These are phyloP conservation scores for Drosophila mayri DNA, from an alignment of 1,140 invertebrate genomes.

Conservation along the genomic window DNA sequence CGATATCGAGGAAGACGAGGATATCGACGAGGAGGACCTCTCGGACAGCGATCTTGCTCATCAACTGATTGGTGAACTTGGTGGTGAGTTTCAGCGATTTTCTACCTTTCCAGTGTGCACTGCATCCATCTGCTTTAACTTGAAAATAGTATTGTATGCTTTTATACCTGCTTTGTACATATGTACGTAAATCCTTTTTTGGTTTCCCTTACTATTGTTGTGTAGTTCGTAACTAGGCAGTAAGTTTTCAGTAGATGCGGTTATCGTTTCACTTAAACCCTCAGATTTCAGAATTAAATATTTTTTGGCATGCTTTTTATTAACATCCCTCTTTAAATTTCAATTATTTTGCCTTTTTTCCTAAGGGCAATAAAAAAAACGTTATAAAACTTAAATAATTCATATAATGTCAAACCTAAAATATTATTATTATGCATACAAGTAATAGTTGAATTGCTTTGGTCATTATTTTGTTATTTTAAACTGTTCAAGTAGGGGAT, in stretches of 20 bases:
- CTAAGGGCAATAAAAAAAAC: not conserved
- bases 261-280: not conserved
- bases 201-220: not conserved
- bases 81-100: conserved; percentile 59
- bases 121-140: conserved; percentile 7
- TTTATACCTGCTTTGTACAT: conserved; percentile 33
- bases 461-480: not conserved
- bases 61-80: conserved; percentile 76
- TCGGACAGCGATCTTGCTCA: conserved; percentile 78
- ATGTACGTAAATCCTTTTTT: conserved; percentile 6
- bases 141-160: conserved; percentile 7
- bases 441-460: not conserved
- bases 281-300: not conserved
- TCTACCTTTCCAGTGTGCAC: not conserved
- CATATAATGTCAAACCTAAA: not conserved
- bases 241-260: not conserved
- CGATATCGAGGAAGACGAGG: conserved; percentile 72
- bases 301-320: conserved; percentile 8
- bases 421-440: not conserved
- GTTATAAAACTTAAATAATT: not conserved
- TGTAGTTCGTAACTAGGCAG: conserved; percentile 3
- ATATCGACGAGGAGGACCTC: conserved; percentile 71
- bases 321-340: not conserved
- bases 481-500: not conserved
- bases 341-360: not conserved